Evolutionary conservation across 1,140 invertebrate genomes (phyloP).

Genomic region (Himalopsyche phryganea): DNA sequence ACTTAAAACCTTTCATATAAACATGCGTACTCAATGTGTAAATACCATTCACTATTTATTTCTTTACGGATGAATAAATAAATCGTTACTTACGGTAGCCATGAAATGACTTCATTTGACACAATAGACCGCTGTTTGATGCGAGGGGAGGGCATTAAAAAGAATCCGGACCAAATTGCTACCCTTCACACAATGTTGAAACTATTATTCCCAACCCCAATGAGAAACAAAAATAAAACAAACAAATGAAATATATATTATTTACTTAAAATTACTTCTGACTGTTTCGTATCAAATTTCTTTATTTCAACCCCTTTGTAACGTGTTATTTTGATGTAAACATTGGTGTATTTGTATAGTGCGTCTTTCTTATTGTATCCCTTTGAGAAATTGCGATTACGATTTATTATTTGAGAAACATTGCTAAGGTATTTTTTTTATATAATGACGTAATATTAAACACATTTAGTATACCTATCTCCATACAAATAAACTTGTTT

Average conservation of each 20-base stretch:
- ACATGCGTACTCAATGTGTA: too few relatives aligned
- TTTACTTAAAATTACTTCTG: slow-evolving; percentile 32
- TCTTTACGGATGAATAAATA: slow-evolving; percentile 24
- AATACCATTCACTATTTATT: background rate
- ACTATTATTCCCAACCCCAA: slow-evolving; percentile 30
- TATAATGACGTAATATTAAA: too few relatives aligned
- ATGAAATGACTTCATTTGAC: slow-evolving; percentile 25
- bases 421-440: too few relatives aligned
- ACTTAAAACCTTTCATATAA: too few relatives aligned
- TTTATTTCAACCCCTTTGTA: slow-evolving; percentile 20
- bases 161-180: slow-evolving; percentile 11
- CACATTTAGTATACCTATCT: too few relatives aligned
- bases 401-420: too few relatives aligned
- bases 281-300: slow-evolving; percentile 30
- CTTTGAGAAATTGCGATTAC: too few relatives aligned
- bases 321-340: slow-evolving; percentile 27
- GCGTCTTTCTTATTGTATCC: too few relatives aligned
- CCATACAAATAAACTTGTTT: too few relatives aligned
- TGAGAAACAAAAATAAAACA: slow-evolving; percentile 21
- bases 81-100: slow-evolving; percentile 17
- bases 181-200: slow-evolving; percentile 23
- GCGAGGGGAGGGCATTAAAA: background rate
- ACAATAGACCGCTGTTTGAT: background rate
- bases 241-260: slow-evolving; percentile 30
- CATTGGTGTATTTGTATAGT: background rate